Percentiles rank a stretch among this genome's conserved stretches.
Evolutionary conservation across 1,140 invertebrate genomes (phyloP).

Genomic region (Drosophila erecta): DNA sequence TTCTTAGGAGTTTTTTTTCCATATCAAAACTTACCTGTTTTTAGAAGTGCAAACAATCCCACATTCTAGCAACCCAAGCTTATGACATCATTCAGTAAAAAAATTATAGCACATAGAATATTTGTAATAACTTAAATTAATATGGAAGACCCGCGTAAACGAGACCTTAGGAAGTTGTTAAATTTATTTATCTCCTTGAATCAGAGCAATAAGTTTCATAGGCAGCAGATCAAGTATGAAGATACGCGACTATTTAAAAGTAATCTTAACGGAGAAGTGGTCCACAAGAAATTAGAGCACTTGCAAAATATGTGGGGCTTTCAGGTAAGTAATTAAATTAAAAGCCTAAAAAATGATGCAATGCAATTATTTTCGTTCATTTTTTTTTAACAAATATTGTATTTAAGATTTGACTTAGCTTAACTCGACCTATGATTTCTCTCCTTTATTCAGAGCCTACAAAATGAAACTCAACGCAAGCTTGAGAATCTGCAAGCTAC

Average conservation of each 20-base stretch:
- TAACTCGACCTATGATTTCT: no score
- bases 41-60: neutral
- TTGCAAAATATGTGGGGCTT: conserved; percentile 13
- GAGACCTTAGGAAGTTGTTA: conserved; percentile 24
- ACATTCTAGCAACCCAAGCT: neutral
- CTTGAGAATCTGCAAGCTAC: neutral
- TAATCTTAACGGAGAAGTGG: neutral
- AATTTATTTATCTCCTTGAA: conserved; percentile 16
- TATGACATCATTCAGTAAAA: neutral
- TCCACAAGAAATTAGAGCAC: conserved; percentile 22
- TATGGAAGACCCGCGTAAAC: conserved; percentile 31
- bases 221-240: conserved; percentile 20
- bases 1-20: no score
- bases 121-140: neutral
- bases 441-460: neutral
- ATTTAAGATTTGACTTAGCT: no score
- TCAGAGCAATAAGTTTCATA: conserved; percentile 8
- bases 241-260: conserved; percentile 3
- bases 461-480: neutral
- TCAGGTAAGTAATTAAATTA: neutral
- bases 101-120: neutral
- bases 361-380: no score
- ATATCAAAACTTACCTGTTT: neutral
- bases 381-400: no score
- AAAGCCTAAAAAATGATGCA: no score